Conservation (phyloP, 2,797 vertebrate genomes). For the Aulostomus chinensis region DNA sequence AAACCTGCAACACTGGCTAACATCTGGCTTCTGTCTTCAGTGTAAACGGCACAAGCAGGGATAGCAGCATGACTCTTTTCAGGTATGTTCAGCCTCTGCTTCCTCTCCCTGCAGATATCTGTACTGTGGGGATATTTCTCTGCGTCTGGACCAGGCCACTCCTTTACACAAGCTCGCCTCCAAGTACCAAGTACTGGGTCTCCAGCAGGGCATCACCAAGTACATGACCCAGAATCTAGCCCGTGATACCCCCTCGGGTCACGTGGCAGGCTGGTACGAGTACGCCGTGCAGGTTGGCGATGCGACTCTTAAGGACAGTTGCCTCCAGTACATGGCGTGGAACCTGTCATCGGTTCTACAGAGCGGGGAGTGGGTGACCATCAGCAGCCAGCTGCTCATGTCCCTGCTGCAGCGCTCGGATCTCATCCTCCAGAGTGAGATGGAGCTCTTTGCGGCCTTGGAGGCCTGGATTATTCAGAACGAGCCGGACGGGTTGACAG, state of each 20-base stretch:
- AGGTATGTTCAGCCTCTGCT: background rate
- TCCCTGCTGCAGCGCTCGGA: conserved; percentile 90
- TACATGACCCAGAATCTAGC: conserved; percentile 91
- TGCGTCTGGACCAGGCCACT: conserved; percentile 87
- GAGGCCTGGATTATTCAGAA: conserved; percentile 87
- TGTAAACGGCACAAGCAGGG: too few species aligned
- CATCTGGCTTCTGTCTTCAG: too few species aligned
- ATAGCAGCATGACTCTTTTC: too few species aligned
- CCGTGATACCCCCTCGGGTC: conserved; percentile 83
- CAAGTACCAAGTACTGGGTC: conserved; percentile 84
- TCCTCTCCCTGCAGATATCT: conserved; percentile 83
- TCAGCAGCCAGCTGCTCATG: conserved; percentile 86
- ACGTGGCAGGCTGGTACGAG: conserved; percentile 94
- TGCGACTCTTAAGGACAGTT: conserved; percentile 82
- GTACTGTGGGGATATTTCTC: conserved; percentile 89
- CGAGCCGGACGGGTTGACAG: conserved; percentile 79
- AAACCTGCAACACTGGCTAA: too few species aligned
- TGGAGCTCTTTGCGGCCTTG: conserved; percentile 88
- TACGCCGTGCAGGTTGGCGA: conserved; percentile 85
- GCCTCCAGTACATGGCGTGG: conserved; percentile 92
- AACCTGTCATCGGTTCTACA: conserved; percentile 88
- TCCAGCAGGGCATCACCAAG: conserved; percentile 87
- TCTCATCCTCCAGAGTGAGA: conserved; percentile 89
- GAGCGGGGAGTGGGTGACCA: conserved; percentile 83
- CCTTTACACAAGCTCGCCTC: conserved; percentile 89